Evolutionary conservation across 2,888 invertebrate genomes (phyloP).

Genomic region (Eremobia ochroleuca): DNA sequence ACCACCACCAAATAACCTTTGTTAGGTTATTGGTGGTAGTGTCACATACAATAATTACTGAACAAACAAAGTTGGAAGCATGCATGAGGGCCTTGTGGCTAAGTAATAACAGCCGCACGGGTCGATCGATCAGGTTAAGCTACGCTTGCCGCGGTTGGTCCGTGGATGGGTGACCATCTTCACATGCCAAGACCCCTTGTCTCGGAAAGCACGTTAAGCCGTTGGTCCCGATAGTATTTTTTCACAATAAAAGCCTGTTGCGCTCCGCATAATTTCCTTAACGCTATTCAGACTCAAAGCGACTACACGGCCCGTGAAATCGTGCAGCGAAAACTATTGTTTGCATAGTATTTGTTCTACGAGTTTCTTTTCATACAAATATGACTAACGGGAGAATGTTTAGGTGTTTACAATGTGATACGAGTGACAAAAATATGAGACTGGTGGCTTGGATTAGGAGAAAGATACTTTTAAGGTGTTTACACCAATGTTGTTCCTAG

Average conservation of each 20-base stretch:
- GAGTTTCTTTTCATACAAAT: constrained; percentile 29
- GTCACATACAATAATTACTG: background rate
- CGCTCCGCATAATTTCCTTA: constrained; percentile 59
- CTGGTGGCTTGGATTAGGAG: background rate
- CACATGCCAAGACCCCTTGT: too few relatives aligned
- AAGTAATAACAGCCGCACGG: too few relatives aligned
- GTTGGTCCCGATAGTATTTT: constrained; percentile 40
- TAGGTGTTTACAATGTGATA: background rate
- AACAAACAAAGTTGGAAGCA: background rate
- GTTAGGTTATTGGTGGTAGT: too few relatives aligned
- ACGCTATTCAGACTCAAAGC: constrained; percentile 64
- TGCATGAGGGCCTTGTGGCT: too few relatives aligned
- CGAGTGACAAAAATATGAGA: background rate
- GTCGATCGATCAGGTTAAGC: too few relatives aligned
- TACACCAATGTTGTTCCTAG: background rate
- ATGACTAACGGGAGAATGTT: background rate
- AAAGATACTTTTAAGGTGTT: too few relatives aligned
- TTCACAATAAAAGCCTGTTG: constrained; percentile 62
- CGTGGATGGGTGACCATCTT: too few relatives aligned
- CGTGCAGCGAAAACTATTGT: constrained; percentile 48
- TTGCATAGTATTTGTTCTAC: constrained; percentile 33
- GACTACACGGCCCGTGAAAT: constrained; percentile 66
- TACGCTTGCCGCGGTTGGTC: too few relatives aligned
- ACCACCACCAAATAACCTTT: too few relatives aligned
- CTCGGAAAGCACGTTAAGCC: too few relatives aligned